Evolutionary conservation across 2,888 invertebrate genomes (phyloP), one percentile per base, ranked within the genome.

Genomic region (Hydropsyche betteni): DNA sequence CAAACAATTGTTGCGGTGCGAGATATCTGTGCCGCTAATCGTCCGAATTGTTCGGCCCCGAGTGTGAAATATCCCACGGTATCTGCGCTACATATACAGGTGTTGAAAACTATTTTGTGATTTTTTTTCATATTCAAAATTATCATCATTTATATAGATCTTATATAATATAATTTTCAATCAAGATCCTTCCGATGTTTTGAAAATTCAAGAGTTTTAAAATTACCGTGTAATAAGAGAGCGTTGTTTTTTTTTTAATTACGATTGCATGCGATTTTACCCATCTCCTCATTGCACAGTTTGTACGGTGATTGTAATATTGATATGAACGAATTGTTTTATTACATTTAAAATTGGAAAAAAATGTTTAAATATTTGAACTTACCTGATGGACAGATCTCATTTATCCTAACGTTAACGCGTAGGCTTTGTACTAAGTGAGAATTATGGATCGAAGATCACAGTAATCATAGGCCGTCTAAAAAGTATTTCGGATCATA

Each of bases 1-100:
- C 58, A 58, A 58, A 58, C 58, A 58, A 58, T 58, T 58, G 58
- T 68, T 68, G 68, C 36, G n/a, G n/a, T 68, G 51, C 61, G 61
- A 55, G 72, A 72, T 72, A 77, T 77, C 69, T 75, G 75, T 52
- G 50, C 73, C 61, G 73, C 73, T 75, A 77, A 75, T 75, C 77
- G 77, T 53, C 69, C 75, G 75, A 75, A 77, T 77, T 77, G 75
- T 75, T 77, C 73, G 52, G 52, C 74, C 24, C 69, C 36, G 75
- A 72, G 77, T 77, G 77, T 77, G 77, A 77, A 75, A 75, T 75
- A 77, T 77, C 77, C 77, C 77, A 77, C 77, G 77, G 75, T 68
- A 68, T 50, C 34, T 51, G 69, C 55, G 61, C 51, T 55, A 53
- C 38, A 44, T 14, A 68, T 36, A n/a, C 77, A 58, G 70, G 68